Evolutionary conservation across 2,797 vertebrate genomes (phyloP).

Genomic region (Sebastes taczanowskii): DNA sequence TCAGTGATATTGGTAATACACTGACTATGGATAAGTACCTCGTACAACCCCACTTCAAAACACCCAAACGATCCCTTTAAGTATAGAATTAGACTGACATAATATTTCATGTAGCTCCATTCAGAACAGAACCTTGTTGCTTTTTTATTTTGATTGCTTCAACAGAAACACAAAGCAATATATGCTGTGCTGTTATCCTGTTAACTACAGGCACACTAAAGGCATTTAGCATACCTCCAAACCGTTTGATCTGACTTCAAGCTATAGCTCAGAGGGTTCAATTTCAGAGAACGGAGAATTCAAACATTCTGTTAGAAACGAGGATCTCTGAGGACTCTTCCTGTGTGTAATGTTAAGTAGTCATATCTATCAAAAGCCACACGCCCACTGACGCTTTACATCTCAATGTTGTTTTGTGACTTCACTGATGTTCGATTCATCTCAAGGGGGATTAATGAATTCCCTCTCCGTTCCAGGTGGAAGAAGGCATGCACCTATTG

Average conservation of each 20-base stretch:
- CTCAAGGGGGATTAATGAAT: not conserved
- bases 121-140: too few species aligned
- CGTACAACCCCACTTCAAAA: too few species aligned
- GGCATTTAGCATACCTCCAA: not conserved
- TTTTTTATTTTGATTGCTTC: not conserved
- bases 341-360: not conserved
- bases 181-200: not conserved
- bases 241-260: not conserved
- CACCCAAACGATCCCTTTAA: not conserved
- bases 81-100: not conserved
- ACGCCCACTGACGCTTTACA: not conserved
- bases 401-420: not conserved
- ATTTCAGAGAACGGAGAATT: not conserved
- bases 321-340: not conserved
- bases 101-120: not conserved
- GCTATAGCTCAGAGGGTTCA: not conserved
- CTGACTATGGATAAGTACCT: too few species aligned
- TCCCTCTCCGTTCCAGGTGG: conserved; percentile 79
- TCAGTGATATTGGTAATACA: too few species aligned
- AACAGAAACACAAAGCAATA: not conserved
- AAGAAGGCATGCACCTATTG: conserved; percentile 93
- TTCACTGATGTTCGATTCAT: not conserved
- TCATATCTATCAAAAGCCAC: not conserved
- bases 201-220: not conserved
- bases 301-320: not conserved